Percentiles rank a stretch among this genome's conserved stretches.
These are phyloP conservation scores for Pontoporia blainvillei DNA, from an alignment of 2,113 vertebrate species.

Conservation along the genomic window DNA sequence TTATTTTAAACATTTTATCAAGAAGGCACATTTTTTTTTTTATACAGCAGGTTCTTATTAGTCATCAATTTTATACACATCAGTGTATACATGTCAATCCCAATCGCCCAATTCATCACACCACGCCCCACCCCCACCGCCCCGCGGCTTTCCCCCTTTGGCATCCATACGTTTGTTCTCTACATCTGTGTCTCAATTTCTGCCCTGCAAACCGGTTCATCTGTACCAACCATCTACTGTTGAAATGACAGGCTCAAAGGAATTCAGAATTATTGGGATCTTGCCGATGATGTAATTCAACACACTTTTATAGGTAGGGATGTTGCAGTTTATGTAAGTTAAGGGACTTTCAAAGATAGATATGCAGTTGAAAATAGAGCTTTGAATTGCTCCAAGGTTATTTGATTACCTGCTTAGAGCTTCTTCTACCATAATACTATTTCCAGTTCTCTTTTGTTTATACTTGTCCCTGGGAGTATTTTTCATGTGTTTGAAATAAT, in stretches of 20 bases:
- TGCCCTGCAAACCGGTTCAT: too few relatives aligned
- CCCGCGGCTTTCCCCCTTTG: too few relatives aligned
- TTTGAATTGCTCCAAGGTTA: neutral
- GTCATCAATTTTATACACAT: too few relatives aligned
- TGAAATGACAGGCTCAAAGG: neutral
- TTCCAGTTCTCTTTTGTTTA: neutral
- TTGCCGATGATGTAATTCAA: neutral
- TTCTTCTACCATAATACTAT: neutral
- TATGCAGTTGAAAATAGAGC: neutral
- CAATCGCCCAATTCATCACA: too few relatives aligned
- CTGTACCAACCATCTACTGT: neutral
- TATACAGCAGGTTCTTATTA: too few relatives aligned
- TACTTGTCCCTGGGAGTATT: neutral
- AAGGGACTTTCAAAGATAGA: neutral
- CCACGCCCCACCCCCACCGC: fast-evolving
- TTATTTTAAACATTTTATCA: too few relatives aligned
- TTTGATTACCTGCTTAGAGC: neutral
- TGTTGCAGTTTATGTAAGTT: neutral
- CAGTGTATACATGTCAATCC: too few relatives aligned
- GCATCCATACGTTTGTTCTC: too few relatives aligned
- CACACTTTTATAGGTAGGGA: neutral
- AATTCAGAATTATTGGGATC: neutral
- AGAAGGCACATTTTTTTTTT: too few relatives aligned
- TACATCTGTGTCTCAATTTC: too few relatives aligned
- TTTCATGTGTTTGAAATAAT: neutral